Base-by-base conservation (phyloP, 2,888 invertebrate genomes). In the Harmothoe impar region DNA sequence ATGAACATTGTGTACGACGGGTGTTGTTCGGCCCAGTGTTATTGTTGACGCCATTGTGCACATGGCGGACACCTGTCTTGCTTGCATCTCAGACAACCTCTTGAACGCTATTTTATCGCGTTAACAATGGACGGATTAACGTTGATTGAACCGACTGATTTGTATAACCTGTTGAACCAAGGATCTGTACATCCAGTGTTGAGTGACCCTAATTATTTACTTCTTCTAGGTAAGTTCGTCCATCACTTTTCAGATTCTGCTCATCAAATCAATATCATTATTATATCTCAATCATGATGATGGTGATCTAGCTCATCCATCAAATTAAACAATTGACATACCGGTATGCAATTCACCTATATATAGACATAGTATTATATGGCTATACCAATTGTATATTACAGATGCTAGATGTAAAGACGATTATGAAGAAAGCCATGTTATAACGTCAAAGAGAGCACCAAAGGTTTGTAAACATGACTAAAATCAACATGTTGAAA, bases 391-490 rank as follows among this genome's bases (percentile, higher is more conserved):
- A 7, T 62, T 62, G 62, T 62, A 62, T 20, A 62, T 77, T 94
- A 33, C 93, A 95, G 96, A 96, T 95, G 94, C 95, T 31, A 93
- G 96, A 91, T 93, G 93, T 33, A 94, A 94, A 85, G 92, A 94
- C 93, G 95, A 95, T 85, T 96, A 95, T 91, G 94, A 95, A 92
- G 96, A 96, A 93, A 95, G 95, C 92, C 96, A 96, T 94, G 43
- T 96, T 62, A 93, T 96, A n/a, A 95, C 95, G 56, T 94, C 95
- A 5, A 95, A 95, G 90, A 94, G 94, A 90, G 95, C 95, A 3
- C 94, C 94, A 90, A 94, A 93, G 94, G 96, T 95, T 93, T 86
- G 92, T 12, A 62, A 20, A 62, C 15, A n/a, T 52, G 54, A 10
- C 54, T 52, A 52, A 52, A 52, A 17, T 10, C 54, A 52, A 15